phyloP scores from a whole-genome alignment of 2,113 vertebrate genomes.

The Menura novaehollandiae region DNA sequence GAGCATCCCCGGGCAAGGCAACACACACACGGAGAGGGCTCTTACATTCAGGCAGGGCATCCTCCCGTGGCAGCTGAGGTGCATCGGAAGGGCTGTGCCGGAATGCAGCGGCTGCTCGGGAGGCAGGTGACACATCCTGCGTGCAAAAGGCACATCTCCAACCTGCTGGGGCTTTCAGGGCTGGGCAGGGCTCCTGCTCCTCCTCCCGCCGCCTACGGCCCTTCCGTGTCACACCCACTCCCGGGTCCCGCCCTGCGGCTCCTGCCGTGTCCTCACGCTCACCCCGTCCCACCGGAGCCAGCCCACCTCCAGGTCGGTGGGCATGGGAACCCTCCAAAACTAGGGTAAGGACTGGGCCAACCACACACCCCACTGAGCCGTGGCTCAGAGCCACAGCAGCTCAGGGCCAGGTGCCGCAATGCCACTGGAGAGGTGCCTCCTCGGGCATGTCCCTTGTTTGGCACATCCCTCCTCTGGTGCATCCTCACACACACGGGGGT shows the following conservation, averaged over 20 bases:
- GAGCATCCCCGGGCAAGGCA: accelerated
- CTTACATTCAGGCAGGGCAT: neutral
- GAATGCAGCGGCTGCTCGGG: accelerated
- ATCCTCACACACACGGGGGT: neutral
- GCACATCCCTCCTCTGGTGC: neutral
- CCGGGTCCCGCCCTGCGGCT: neutral
- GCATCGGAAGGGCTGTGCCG: accelerated
- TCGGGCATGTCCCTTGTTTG: accelerated
- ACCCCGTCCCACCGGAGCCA: accelerated
- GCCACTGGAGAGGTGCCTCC: accelerated
- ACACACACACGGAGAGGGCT: accelerated
- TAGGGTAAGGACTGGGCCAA: accelerated
- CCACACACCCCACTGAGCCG: accelerated
- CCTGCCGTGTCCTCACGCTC: neutral
- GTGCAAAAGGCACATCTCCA: neutral
- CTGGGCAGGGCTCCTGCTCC: neutral
- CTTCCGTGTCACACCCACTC: neutral
- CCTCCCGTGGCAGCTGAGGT: neutral
- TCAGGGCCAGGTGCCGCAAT: accelerated
- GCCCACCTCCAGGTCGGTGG: accelerated
- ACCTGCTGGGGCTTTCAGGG: neutral
- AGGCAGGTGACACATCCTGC: neutral
- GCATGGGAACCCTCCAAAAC: neutral
- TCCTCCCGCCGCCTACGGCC: neutral
- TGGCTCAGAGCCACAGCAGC: accelerated